Evolutionary conservation across 1,140 invertebrate species (phyloP).

Genomic region (Delia radicum): DNA sequence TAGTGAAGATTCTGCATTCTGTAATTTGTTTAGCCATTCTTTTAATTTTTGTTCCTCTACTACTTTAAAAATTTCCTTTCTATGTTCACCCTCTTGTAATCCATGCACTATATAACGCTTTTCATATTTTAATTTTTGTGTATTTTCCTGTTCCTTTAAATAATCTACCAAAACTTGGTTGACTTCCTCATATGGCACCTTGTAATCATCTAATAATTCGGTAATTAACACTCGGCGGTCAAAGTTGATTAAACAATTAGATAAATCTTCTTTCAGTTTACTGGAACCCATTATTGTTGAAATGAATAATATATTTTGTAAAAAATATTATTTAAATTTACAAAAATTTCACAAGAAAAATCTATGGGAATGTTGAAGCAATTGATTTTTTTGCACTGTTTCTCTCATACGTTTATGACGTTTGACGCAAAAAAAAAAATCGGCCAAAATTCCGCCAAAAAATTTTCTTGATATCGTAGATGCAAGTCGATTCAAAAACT

Average conservation of each 20-base stretch:
- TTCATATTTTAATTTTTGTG: slow-evolving; percentile 34
- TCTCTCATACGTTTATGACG: too few species aligned
- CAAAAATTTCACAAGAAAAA: too few species aligned
- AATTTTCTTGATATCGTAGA: too few species aligned
- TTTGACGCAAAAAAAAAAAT: too few species aligned
- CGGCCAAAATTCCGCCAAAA: too few species aligned
- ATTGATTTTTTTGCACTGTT: too few species aligned
- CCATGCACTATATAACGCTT: slow-evolving; percentile 46
- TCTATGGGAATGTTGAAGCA: too few species aligned
- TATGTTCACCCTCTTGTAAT: slow-evolving; percentile 23
- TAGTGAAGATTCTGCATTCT: slow-evolving; percentile 39
- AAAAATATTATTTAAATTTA: too few species aligned
- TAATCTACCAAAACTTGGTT: slow-evolving; percentile 37
- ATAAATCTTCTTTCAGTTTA: slow-evolving; percentile 39
- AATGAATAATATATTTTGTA: neutral
- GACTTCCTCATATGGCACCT: slow-evolving; percentile 45
- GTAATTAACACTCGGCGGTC: slow-evolving; percentile 46
- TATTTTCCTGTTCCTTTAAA: slow-evolving; percentile 35
- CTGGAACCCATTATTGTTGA: slow-evolving; percentile 8
- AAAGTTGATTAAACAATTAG: slow-evolving; percentile 47
- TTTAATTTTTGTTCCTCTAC: slow-evolving; percentile 41
- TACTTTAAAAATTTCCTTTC: slow-evolving; percentile 42
- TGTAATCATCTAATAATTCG: slow-evolving; percentile 47
- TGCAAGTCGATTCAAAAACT: too few species aligned
- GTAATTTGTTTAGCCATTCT: slow-evolving; percentile 43